phyloP scores from a whole-genome alignment of 2,888 invertebrate genomes.

The Drosophila engyochracea region DNA sequence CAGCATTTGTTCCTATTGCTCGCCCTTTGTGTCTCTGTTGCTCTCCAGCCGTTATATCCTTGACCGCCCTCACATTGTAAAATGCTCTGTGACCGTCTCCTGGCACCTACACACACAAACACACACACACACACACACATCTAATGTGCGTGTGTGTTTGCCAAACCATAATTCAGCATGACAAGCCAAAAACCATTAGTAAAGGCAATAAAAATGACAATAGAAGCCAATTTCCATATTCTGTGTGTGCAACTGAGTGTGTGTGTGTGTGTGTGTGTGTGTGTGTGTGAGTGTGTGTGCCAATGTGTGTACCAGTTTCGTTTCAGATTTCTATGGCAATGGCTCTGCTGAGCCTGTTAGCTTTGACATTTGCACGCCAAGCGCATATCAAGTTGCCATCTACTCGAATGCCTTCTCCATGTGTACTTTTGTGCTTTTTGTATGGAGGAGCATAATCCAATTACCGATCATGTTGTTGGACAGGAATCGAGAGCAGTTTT shows the following conservation, averaged over 20 bases:
- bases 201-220: slow-evolving; percentile 80
- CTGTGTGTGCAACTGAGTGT: slow-evolving; percentile 49
- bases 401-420: slow-evolving; percentile 15
- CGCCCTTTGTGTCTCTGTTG: slow-evolving; percentile 8
- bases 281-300: background rate
- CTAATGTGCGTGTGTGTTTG: slow-evolving; percentile 29
- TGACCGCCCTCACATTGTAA: slow-evolving; percentile 73
- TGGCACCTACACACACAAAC: slow-evolving; percentile 50
- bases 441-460: slow-evolving; percentile 40
- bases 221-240: slow-evolving; percentile 80
- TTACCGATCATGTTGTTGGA: slow-evolving; percentile 58
- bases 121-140: background rate
- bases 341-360: slow-evolving; percentile 3
- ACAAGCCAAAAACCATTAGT: slow-evolving; percentile 80
- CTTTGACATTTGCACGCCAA: slow-evolving; percentile 30
- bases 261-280: background rate
- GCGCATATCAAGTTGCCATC: slow-evolving; percentile 55
- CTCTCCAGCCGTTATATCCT: slow-evolving; percentile 71
- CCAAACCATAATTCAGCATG: slow-evolving; percentile 75
- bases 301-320: slow-evolving; percentile 12
- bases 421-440: background rate
- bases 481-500: slow-evolving; percentile 10
- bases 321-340: slow-evolving; percentile 19
- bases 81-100: slow-evolving; percentile 50
- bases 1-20: slow-evolving; percentile 37